Conservation (phyloP, 2,113 vertebrate species). For the Grantiella picta region DNA sequence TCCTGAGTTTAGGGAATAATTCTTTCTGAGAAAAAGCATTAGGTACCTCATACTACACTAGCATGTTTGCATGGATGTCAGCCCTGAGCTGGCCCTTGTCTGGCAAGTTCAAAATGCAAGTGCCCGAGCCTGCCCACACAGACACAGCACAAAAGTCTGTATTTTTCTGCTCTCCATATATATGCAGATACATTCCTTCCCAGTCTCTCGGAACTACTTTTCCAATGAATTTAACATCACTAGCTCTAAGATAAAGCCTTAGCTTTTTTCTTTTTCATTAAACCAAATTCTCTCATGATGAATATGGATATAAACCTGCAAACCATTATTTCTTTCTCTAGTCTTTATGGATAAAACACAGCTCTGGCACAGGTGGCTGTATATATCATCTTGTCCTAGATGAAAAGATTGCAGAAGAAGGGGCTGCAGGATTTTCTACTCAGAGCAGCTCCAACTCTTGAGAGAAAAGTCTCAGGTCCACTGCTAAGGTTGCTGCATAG, state of each 20-base stretch:
- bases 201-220: not conserved
- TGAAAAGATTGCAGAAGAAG: not conserved
- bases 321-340: not conserved
- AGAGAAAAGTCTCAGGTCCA: not conserved
- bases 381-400: not conserved
- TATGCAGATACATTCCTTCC: not conserved
- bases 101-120: not conserved
- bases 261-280: not conserved
- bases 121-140: not conserved
- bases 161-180: not conserved
- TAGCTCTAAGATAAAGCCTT: not conserved
- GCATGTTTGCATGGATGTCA: not conserved
- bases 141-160: not conserved
- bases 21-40: not conserved
- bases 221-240: not conserved
- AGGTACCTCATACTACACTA: not conserved
- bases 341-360: not conserved
- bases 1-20: not conserved
- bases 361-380: not conserved
- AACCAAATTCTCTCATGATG: not conserved
- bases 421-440: not conserved
- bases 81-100: not conserved
- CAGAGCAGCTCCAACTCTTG: not conserved
- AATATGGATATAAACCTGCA: slow-evolving; percentile 11
- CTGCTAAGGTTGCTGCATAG: rapidly evolving